Base-by-base conservation (phyloP, 2,113 vertebrate species). In the Rissa tridactyla region DNA sequence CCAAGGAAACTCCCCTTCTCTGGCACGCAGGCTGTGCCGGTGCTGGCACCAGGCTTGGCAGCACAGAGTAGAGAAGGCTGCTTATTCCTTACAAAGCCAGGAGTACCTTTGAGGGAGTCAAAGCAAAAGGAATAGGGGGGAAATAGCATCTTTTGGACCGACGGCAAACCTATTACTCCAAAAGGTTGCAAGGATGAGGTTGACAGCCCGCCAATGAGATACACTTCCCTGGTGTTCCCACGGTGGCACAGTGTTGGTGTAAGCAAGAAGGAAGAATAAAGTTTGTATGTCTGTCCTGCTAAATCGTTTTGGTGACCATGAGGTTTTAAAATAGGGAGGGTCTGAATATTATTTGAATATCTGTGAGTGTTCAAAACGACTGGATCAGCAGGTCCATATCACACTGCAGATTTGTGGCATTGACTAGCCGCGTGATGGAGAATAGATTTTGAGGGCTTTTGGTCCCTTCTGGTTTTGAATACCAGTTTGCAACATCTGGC, bases 201-300 rank as follows among this genome's bases (percentile, higher is more conserved):
- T 36, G 57, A 29, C 34, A 88, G 46, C 16, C 40, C 0, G 0
- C 9, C 23, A 32, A 3, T 0, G 12, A 64, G 40, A 55, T 16
- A 29, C 6, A 5, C 14, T 52, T 90, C n/a, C 25, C 6, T 54
- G 16, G 54, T 58, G 22, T 89, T 80, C 38, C 21, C 9, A 8
- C 3, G 18, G 14, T 17, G 5, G 1, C 15, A 57, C 3, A 0
- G 4, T 52, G 5, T 25, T 79, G 32, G 9, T 66, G 14, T 47
- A 77, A 46, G 16, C 68, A 46, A 54, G 34, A 51, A 49, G 5
- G n/a, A 42, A 51, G 4, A 58, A 38, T 69, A n/a, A 42, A 85
- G 15, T 76, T 80, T 1, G 0, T 70, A 9, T n/a, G 27, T 44
- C 19, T 38, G 27, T 44, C 19, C 40, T 54, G 19, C 36, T 80